Percentiles rank a stretch among this genome's conserved stretches.
Evolutionary conservation across 2,797 vertebrate species (phyloP).

Genomic region (Trachurus trachurus): DNA sequence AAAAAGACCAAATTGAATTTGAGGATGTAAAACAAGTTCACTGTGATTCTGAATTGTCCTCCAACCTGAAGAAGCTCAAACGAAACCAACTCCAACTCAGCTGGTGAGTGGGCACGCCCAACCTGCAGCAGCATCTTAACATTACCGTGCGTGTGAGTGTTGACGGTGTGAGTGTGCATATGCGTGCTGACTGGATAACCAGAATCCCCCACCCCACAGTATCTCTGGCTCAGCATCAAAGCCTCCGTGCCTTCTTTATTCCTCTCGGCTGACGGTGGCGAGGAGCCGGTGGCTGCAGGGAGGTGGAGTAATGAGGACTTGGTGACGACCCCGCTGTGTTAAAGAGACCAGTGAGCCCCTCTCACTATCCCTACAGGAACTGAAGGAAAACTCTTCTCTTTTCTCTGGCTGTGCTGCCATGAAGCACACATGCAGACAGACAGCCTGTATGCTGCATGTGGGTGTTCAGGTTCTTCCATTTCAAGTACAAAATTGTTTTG

Average conservation of each 20-base stretch:
- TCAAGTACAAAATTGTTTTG: not conserved
- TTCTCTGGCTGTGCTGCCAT: slow-evolving; percentile 2
- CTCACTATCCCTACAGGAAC: slow-evolving; percentile 25
- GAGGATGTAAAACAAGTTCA: slow-evolving; percentile 26
- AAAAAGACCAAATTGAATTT: slow-evolving; percentile 39
- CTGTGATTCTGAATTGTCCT: slow-evolving; percentile 40
- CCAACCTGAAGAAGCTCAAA: slow-evolving; percentile 18
- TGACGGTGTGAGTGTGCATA: slow-evolving; percentile 33
- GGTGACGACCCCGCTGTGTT: slow-evolving; percentile 53
- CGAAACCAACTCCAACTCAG: slow-evolving; percentile 38
- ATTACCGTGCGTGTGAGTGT: not conserved
- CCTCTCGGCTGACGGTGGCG: slow-evolving; percentile 34
- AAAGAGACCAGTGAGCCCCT: slow-evolving; percentile 43
- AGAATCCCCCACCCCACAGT: slow-evolving; percentile 25
- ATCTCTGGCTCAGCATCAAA: slow-evolving; percentile 49
- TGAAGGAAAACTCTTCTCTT: slow-evolving; percentile 15
- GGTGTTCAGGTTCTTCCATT: not conserved
- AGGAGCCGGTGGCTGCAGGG: slow-evolving; percentile 38
- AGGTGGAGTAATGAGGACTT: slow-evolving; percentile 61
- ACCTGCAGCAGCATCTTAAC: not conserved
- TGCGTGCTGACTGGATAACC: slow-evolving; percentile 13
- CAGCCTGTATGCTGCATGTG: not conserved
- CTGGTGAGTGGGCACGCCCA: slow-evolving; percentile 35
- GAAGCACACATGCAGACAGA: not conserved
- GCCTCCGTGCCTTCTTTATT: slow-evolving; percentile 36